A percentile compares a stretch with the other conserved stretches of the same genome.
Evolutionary conservation across 1,140 invertebrate species (phyloP).

Genomic region (Notospermus geniculatus): DNA sequence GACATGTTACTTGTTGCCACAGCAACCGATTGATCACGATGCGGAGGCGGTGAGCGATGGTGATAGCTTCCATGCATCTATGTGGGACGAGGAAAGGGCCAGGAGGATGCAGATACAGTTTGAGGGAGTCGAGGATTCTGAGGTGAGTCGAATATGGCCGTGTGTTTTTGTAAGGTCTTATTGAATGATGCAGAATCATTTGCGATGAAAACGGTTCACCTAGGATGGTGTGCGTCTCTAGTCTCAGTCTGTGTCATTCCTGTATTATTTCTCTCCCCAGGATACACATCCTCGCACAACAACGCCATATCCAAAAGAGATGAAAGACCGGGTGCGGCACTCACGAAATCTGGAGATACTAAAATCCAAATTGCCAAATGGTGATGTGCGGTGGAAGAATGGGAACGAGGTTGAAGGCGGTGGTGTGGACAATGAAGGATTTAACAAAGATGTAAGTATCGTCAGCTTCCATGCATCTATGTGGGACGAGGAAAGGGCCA

Average conservation of each 20-base stretch:
- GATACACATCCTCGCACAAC: constrained; percentile 72
- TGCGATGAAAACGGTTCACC: no score
- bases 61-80: constrained; percentile 51
- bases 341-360: constrained; percentile 59
- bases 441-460: no score
- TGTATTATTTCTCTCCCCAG: no score
- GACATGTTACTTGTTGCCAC: constrained; percentile 89
- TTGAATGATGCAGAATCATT: no score
- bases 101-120: constrained; percentile 66
- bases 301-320: constrained; percentile 90
- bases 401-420: constrained; percentile 35
- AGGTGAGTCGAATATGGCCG: constrained; percentile 16
- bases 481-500: constrained; percentile 43
- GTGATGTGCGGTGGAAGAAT: constrained; percentile 30
- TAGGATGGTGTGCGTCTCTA: no score
- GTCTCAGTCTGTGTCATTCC: no score
- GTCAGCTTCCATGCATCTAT: constrained; percentile 45
- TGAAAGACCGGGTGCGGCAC: constrained; percentile 79
- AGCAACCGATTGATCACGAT: constrained; percentile 50
- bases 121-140: constrained; percentile 63
- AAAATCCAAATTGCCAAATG: constrained; percentile 28
- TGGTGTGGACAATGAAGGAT: background rate
- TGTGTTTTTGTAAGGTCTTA: no score
- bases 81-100: constrained; percentile 56
- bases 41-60: constrained; percentile 25